A percentile compares a stretch with the other conserved stretches of the same genome.
Evolutionary conservation across 2,113 vertebrate genomes (phyloP).

Genomic region (Tenrec ecaudatus): DNA sequence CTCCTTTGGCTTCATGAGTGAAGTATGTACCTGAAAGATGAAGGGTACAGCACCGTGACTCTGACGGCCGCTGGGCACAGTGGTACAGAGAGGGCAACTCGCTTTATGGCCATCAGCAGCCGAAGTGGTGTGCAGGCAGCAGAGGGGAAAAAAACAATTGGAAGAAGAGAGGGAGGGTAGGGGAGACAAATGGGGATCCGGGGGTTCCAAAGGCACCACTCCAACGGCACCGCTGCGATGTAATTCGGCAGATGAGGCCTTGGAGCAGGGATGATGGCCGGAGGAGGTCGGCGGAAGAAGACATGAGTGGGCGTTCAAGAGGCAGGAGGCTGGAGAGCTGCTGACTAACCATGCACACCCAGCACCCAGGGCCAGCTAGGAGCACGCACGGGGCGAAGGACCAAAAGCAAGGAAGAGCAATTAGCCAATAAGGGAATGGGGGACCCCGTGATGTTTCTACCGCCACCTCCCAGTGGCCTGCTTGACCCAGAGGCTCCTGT

Average conservation of each 20-base stretch:
- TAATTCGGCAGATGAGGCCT: constrained; percentile 84
- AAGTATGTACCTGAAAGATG: constrained; percentile 96
- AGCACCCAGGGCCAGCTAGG: constrained; percentile 66
- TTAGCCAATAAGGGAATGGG: constrained; percentile 81
- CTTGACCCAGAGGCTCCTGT: background rate
- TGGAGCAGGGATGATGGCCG: constrained; percentile 82
- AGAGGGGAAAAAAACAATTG: constrained; percentile 80
- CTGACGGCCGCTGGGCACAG: constrained; percentile 29
- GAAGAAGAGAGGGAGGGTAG: constrained; percentile 80
- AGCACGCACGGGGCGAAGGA: constrained; percentile 63
- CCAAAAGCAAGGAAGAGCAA: constrained; percentile 81
- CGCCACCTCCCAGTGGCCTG: background rate
- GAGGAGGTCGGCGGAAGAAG: constrained; percentile 78
- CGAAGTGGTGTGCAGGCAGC: constrained; percentile 82
- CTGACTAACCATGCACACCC: constrained; percentile 73
- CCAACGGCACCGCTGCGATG: constrained; percentile 82
- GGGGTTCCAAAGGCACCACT: constrained; percentile 82
- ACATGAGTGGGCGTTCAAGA: constrained; percentile 81
- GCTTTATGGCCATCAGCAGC: constrained; percentile 78
- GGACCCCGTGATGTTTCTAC: constrained; percentile 56
- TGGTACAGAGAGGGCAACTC: constrained; percentile 73
- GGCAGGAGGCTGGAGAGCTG: constrained; percentile 81
- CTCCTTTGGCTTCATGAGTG: constrained; percentile 99
- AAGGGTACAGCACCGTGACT: constrained; percentile 76
- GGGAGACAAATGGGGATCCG: constrained; percentile 79